Percentiles rank a stretch among this genome's conserved stretches.
phyloP scores from a whole-genome alignment of 2,797 vertebrate species.

The Phyllotis vaccarum region DNA sequence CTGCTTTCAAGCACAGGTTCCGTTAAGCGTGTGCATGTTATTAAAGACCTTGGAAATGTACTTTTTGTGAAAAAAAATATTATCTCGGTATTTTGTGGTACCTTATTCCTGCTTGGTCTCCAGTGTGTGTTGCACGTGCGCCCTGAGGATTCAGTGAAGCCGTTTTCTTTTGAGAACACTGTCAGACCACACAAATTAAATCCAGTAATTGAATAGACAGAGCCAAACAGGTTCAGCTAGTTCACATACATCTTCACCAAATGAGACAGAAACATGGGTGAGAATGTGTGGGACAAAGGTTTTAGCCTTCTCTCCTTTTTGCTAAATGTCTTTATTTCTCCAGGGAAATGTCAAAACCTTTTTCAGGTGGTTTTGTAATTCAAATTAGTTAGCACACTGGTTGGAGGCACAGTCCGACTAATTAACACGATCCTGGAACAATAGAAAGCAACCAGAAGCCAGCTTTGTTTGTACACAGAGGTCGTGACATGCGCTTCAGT shows the following conservation, averaged over 20 bases:
- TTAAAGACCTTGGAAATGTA: slow-evolving; percentile 59
- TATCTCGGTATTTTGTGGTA: slow-evolving; percentile 60
- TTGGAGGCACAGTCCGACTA: not conserved
- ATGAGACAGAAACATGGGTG: not conserved
- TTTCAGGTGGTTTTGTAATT: slow-evolving; percentile 11
- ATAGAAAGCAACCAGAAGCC: not conserved
- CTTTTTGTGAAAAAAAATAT: slow-evolving; percentile 46
- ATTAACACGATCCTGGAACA: not conserved
- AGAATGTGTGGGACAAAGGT: not conserved
- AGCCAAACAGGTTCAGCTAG: slow-evolving; percentile 47
- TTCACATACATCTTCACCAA: slow-evolving; percentile 63
- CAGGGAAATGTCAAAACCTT: not conserved
- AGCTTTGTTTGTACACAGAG: not conserved
- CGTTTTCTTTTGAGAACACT: slow-evolving; percentile 72
- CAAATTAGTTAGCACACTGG: not conserved
- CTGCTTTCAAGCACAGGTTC: slow-evolving; percentile 35
- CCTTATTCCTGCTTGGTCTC: slow-evolving; percentile 59
- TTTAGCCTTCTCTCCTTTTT: not conserved
- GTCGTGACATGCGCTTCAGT: not conserved
- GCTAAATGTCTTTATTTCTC: slow-evolving; percentile 48
- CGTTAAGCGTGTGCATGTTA: slow-evolving; percentile 69
- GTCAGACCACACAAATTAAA: slow-evolving; percentile 69
- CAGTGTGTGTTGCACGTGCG: not conserved
- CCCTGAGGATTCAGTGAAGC: slow-evolving; percentile 40
- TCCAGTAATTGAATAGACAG: slow-evolving; percentile 60